Percentiles rank a stretch among this genome's conserved stretches.
Evolutionary conservation across 1,140 invertebrate genomes (phyloP).

Genomic region (Helicoverpa zea): DNA sequence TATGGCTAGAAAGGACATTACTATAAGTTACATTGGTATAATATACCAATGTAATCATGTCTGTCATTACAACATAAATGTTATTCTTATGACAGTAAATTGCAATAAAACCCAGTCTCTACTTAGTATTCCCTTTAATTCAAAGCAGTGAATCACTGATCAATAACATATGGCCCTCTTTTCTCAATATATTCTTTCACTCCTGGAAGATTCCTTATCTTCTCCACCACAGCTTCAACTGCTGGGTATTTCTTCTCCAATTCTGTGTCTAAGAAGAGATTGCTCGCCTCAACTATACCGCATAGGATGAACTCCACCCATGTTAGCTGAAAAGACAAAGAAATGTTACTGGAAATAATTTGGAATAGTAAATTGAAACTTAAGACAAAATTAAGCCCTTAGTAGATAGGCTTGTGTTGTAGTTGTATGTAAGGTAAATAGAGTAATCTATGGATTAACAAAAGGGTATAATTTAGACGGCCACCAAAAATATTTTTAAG

Average conservation of each 20-base stretch:
- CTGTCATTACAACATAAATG: no score
- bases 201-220: constrained; percentile 69
- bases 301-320: constrained; percentile 82
- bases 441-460: no score
- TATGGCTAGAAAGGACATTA: no score
- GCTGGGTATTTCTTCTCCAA: constrained; percentile 76
- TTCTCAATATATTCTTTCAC: constrained; percentile 71
- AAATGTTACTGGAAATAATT: constrained; percentile 59
- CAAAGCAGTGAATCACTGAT: background rate
- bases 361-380: no score
- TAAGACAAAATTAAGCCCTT: no score
- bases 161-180: constrained; percentile 14
- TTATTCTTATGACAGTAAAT: background rate
- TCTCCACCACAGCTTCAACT: constrained; percentile 66
- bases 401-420: no score
- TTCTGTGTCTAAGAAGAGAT: constrained; percentile 66
- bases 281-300: constrained; percentile 71
- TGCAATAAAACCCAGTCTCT: background rate
- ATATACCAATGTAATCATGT: no score
- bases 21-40: no score
- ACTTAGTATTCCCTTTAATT: background rate
- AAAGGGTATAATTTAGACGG: no score
- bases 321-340: constrained; percentile 82
- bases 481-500: no score
- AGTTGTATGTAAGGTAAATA: no score